Base-by-base conservation (phyloP, 1,140 invertebrate genomes). In the Drosophila carrolli region DNA sequence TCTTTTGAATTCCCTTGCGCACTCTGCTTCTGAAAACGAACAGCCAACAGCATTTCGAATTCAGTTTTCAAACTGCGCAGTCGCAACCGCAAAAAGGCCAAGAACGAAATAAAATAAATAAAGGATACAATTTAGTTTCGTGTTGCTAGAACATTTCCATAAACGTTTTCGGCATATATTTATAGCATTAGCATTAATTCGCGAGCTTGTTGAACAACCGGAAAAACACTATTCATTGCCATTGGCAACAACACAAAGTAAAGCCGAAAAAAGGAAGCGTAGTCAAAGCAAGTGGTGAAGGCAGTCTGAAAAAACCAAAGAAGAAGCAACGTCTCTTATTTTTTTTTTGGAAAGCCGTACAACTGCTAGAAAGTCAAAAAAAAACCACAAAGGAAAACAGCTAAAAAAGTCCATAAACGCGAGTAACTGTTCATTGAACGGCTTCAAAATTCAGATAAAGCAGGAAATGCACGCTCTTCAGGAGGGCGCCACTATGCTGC, bases 401-500 rank as follows among this genome's bases (percentile, higher is more conserved):
- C 16, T 54, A 23, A 51, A 41, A 40, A 65, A 16, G 23, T 23
- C 23, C 23, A 23, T 23, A 4, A 23, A 3, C 23, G 23, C 23
- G 23, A 23, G 23, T 23, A 47, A n/a, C 40, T 29, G 29, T 27
- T n/a, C 16, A 8, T 14, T 2, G 6, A 63, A 70, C 56, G 41
- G 78, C 53, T 62, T 84, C 85, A 91, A 83, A 41, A 86, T 88
- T 91, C 90, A 90, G 77, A 60, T 90, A 14, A 90, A 90, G 68
- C 79, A 75, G 58, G 90, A 91, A 88, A 81, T 90, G 80, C 85
- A 88, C 68, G 85, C 80, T 70, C 77, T 91, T 6, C 78, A 81
- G 72, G 90, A 91, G 58, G 90, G 85, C 75, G 90, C 84, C 41
- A 90, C 90, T 14, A 91, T 91, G 90, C 71, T 91, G 75, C 90